Evolutionary conservation across 2,113 vertebrate genomes (phyloP).

Genomic region (Sus scrofa): T2T-Sscrofa CM000812.6:172320001-172320500

Average conservation of each 20-base stretch:
- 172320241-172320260: not conserved
- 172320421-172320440: not conserved
- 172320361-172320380: not conserved
- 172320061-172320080: not conserved
- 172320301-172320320: not conserved
- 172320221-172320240: not conserved
- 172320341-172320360: not conserved
- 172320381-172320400: not conserved
- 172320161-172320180: not conserved
- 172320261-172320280: not conserved
- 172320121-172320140: not conserved
- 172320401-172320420: not conserved
- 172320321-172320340: not conserved
- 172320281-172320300: not conserved
- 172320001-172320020: not conserved
- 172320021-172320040: too few relatives aligned
- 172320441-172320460: not conserved
- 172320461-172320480: not conserved
- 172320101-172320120: not conserved
- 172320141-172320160: fast-evolving
- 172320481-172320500: not conserved
- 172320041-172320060: not conserved
- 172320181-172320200: not conserved
- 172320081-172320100: not conserved
- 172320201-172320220: fast-evolving